Base-by-base conservation (phyloP, 2,888 invertebrate species). In the Silvanus unidentatus region DNA sequence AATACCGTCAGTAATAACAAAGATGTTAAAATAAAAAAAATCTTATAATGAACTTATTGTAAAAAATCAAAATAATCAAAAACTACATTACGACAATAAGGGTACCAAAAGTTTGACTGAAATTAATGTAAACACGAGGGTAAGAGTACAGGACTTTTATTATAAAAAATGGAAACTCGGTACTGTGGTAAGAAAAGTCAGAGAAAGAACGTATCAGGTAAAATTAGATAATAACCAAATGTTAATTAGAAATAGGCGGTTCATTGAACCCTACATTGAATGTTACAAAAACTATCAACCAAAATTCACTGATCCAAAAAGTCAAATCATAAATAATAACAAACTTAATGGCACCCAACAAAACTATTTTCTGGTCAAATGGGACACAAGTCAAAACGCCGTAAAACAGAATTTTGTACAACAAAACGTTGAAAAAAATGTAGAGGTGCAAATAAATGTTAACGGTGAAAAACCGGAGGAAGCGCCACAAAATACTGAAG, bases 171-270 rank as follows among this genome's bases (percentile, higher is more conserved):
- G 44, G 44, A 3, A 40, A 40, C 11, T 32, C 15, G 40, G 16
- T 13, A 34, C 15, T 16, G 16, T 44, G 5, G 4, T 36, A 5
- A 32, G 27, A 29, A 44, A 36, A 44, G 16, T 36, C 5, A 22
- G 30, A 12, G 32, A 32, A 10, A 15, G 40, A 15, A 41, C 40
- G n/a, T 44, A 40, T 27, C 11, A 28, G 28, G 14, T 44, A 16
- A 11, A 34, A 14, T 35, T 39, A 40, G 35, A 44, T 28, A 44
- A 40, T 32, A 28, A 36, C 8, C 11, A 1, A 16, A 22, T 34
- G 22, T 6, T 44, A n/a, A 39, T 22, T 5, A 11, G 40, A 2
- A 44, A 44, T 39, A 41, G 44, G 22, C 36, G 37, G n/a, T 37
- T 42, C n/a, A 36, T 42, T 16, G 28, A 40, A 40, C 28, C 14